A percentile compares a stretch with the other conserved stretches of the same genome.
Conservation (phyloP, 2,888 invertebrate genomes). For the Acanthosepion pharaonis region DNA sequence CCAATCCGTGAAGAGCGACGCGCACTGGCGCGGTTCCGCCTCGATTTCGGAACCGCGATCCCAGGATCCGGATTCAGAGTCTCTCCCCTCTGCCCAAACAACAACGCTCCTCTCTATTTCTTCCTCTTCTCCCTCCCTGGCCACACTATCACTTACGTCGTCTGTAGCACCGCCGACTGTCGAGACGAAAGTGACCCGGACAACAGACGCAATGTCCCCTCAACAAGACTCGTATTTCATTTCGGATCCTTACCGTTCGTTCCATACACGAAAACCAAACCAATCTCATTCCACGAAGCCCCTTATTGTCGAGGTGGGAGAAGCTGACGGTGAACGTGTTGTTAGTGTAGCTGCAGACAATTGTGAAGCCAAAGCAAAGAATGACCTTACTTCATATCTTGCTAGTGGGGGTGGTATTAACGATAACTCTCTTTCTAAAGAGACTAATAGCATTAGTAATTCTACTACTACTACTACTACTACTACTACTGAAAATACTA, state of each 20-base stretch:
- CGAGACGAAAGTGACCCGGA: neutral
- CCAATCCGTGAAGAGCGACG: neutral
- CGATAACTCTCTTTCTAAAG: neutral
- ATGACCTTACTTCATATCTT: neutral
- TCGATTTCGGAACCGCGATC: neutral
- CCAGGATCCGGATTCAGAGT: neutral
- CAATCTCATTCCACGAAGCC: neutral
- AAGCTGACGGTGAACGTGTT: neutral
- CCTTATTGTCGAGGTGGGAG: neutral
- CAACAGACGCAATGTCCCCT: neutral
- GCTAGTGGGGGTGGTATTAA: neutral
- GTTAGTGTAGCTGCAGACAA: neutral
- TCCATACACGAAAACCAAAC: neutral
- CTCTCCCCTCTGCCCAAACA: neutral
- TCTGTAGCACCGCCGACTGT: neutral
- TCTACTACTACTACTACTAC: neutral
- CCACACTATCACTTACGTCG: neutral
- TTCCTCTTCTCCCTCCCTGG: neutral
- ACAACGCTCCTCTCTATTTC: too few species aligned
- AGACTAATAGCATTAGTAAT: neutral
- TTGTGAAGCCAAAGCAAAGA: neutral
- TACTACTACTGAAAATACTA: neutral
- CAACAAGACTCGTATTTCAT: neutral
- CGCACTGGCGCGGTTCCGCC: neutral
- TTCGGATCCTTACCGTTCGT: neutral